Evolutionary conservation across 2,888 invertebrate genomes (phyloP).

Genomic region (Netelia melanura): DNA sequence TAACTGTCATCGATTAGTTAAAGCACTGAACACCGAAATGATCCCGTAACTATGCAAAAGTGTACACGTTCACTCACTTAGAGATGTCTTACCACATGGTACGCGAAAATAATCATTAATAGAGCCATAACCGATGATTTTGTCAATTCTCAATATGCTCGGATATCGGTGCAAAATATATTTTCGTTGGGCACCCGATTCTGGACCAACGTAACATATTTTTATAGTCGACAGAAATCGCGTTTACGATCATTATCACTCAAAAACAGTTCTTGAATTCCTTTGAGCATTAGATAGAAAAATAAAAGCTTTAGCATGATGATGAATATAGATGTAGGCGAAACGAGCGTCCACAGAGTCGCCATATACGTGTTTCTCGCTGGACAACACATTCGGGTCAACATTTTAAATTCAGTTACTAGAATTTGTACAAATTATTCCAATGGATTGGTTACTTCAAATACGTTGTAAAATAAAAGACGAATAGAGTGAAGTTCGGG

Average conservation of each 20-base stretch:
- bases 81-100: constrained; percentile 13
- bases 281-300: constrained; percentile 73
- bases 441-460: constrained; percentile 12
- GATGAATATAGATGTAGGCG: constrained; percentile 70
- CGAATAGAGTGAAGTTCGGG: constrained; percentile 26
- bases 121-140: constrained; percentile 48
- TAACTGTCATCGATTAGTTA: background rate
- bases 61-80: constrained; percentile 2
- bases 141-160: constrained; percentile 23
- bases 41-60: background rate
- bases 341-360: constrained; percentile 69
- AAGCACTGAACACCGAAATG: background rate
- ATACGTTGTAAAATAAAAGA: constrained; percentile 13
- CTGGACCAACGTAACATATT: constrained; percentile 16
- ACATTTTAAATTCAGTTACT: constrained; percentile 54
- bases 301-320: constrained; percentile 71
- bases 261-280: constrained; percentile 74
- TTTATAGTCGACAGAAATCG: constrained; percentile 18
- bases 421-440: constrained; percentile 6
- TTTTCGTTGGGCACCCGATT: constrained; percentile 39
- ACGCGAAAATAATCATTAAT: background rate
- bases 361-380: constrained; percentile 37
- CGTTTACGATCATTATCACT: constrained; percentile 68
- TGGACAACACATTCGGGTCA: constrained; percentile 66
- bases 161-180: constrained; percentile 35